Base-by-base conservation (phyloP, 2,888 invertebrate species). In the Leucophora obtusa region DNA sequence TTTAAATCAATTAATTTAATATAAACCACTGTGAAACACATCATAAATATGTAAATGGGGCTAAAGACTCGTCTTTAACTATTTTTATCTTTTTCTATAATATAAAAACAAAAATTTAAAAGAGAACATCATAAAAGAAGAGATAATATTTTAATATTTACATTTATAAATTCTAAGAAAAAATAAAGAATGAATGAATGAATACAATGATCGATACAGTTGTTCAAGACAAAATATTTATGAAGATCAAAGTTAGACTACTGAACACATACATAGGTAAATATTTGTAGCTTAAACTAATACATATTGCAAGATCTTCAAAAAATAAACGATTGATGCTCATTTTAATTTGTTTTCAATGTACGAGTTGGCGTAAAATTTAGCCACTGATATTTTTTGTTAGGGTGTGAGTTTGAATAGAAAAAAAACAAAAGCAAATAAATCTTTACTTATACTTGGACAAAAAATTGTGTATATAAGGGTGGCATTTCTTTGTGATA, bases 71-170 rank as follows among this genome's bases (percentile, higher is more conserved):
- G 35, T 35, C 8, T 35, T 35, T 35, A 10, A 35, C 8, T 35
- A 3, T 35, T 35, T 35, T 8, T 35, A 6, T 35, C 8, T 35
- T 35, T 35, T 35, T 5, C 8, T n/a, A 9, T 35, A 35, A 38
- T 38, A 38, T 38, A 38, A 38, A 10, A 38, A 38, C 10, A 38
- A 11, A 38, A 38, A 38, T 11, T 38, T 9, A 11, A 11, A 38
- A 38, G 38, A 38, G 38, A 38, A 38, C 38, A 14, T 38, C 14
- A 38, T 38, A 11, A 38, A 38, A 35, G 11, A 53, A 38, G 43
- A 17, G 17, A 38, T n/a, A 35, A 24, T 53, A 63, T 21, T 43
- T 63, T 43, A 43, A 63, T 63, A 63, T 43, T 35, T 38, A 38
- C 38, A 47, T 53, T 53, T 15, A 9, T 53, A 15, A 15, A 38